Conservation (phyloP, 2,888 invertebrate species). For the Elgonia sp. region DNA sequence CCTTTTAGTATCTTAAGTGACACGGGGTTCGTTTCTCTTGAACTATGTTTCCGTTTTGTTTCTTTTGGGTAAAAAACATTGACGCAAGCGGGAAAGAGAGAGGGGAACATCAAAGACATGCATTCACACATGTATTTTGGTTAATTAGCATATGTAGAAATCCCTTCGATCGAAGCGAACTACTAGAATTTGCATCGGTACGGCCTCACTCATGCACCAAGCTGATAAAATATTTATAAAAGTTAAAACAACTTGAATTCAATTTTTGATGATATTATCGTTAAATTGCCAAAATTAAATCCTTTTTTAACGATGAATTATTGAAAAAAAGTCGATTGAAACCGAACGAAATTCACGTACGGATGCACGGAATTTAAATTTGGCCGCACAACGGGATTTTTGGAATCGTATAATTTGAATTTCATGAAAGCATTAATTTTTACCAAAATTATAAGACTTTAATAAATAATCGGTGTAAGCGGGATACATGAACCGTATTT, state of each 20-base stretch:
- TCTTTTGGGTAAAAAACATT: slow-evolving; percentile 35
- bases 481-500: slow-evolving; percentile 6
- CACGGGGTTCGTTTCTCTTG: slow-evolving; percentile 44
- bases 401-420: slow-evolving; percentile 26
- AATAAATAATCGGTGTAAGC: slow-evolving; percentile 30
- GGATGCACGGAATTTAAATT: slow-evolving; percentile 30
- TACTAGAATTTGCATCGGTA: slow-evolving; percentile 57
- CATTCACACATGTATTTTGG: slow-evolving; percentile 84
- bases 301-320: slow-evolving; percentile 41
- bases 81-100: background rate
- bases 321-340: slow-evolving; percentile 30
- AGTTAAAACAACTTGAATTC: slow-evolving; percentile 21
- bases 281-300: slow-evolving; percentile 28
- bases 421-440: slow-evolving; percentile 37
- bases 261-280: slow-evolving; percentile 41
- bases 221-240: slow-evolving; percentile 48
- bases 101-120: slow-evolving; percentile 75
- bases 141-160: slow-evolving; percentile 85
- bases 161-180: slow-evolving; percentile 82
- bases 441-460: slow-evolving; percentile 36
- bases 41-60: slow-evolving; percentile 50
- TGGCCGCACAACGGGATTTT: slow-evolving; percentile 15
- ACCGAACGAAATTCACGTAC: slow-evolving; percentile 31
- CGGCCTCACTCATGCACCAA: background rate
- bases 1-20: slow-evolving; percentile 59